These are phyloP conservation scores for Paratrypauchen microcephalus DNA, from an alignment of 2,797 vertebrate species.

Conservation along the genomic window DNA sequence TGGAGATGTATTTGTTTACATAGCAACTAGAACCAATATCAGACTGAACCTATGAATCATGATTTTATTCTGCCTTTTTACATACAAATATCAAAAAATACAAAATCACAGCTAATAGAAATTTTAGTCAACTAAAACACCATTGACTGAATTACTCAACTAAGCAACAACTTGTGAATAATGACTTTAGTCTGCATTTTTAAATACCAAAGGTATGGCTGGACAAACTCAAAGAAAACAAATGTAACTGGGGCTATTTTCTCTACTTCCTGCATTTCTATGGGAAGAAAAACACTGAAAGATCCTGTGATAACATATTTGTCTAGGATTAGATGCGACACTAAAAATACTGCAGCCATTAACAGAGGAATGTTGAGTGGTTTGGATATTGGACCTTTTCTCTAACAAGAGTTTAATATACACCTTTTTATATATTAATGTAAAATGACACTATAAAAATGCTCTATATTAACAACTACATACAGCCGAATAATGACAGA, in stretches of 20 bases:
- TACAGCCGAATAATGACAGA: too few species aligned
- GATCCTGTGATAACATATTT: slow-evolving; percentile 5
- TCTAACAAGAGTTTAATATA: background rate
- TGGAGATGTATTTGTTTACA: too few species aligned
- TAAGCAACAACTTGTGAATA: too few species aligned
- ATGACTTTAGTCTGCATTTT: too few species aligned
- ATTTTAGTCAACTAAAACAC: slow-evolving; percentile 14
- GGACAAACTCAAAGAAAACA: slow-evolving; percentile 18
- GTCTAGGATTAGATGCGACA: background rate
- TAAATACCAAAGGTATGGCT: background rate
- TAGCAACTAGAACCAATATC: too few species aligned
- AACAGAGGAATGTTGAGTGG: background rate
- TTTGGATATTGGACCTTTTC: background rate
- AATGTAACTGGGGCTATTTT: slow-evolving; percentile 26
- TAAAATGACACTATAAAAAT: background rate
- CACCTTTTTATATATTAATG: background rate
- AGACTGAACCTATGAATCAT: too few species aligned
- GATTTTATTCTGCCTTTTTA: too few species aligned
- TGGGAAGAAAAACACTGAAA: slow-evolving; percentile 11
- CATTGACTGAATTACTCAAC: too few species aligned
- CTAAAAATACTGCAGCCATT: background rate
- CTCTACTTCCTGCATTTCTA: slow-evolving; percentile 20
- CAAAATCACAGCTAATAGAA: background rate
- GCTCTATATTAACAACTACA: too few species aligned
- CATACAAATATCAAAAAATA: too few species aligned